Percentiles rank a stretch among this genome's conserved stretches.
phyloP scores from a whole-genome alignment of 2,797 vertebrate species.

The Paramormyrops hopkinsi region DNA sequence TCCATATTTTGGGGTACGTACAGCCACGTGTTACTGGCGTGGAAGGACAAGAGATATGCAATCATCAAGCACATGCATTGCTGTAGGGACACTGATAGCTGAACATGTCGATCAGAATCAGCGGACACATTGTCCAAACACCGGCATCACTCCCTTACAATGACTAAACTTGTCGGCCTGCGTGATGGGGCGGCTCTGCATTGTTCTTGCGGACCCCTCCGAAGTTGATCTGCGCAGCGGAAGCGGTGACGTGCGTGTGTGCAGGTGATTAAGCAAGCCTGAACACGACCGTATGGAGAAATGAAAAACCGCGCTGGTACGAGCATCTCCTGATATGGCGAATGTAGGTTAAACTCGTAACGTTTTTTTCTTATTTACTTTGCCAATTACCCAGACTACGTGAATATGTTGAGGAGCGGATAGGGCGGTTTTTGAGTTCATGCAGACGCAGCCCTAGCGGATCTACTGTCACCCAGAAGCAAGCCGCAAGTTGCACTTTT shows the following conservation, averaged over 20 bases:
- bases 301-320: neutral
- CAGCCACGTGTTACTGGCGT: neutral
- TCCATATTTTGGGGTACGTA: neutral
- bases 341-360: neutral
- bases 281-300: neutral
- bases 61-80: neutral
- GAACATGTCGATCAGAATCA: neutral
- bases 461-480: neutral
- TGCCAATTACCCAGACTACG: neutral
- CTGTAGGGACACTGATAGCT: neutral
- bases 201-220: neutral
- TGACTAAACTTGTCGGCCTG: neutral
- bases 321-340: neutral
- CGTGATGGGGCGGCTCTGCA: neutral
- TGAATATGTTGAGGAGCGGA: neutral
- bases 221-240: neutral
- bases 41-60: neutral
- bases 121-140: neutral
- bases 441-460: neutral
- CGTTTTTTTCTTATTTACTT: neutral
- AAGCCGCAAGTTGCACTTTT: neutral
- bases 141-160: neutral
- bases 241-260: neutral
- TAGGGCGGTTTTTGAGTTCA: neutral
- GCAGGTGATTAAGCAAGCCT: constrained; percentile 5